A percentile compares a stretch with the other conserved stretches of the same genome.
Evolutionary conservation across 1,140 invertebrate genomes (phyloP).

Genomic region (Microplitis demolitor): DNA sequence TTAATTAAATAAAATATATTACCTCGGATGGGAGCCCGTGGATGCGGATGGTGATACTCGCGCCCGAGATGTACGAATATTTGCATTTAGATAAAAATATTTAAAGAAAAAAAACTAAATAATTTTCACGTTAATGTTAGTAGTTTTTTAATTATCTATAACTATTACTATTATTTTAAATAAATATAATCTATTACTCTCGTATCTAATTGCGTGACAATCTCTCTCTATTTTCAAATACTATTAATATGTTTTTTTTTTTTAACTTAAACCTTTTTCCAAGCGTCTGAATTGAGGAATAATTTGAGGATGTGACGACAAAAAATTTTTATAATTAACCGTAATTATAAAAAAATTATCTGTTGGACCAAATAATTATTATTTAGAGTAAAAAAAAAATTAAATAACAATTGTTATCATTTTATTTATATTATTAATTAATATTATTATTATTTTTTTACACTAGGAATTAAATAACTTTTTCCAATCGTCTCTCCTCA

Average conservation of each 20-base stretch:
- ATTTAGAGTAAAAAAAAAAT: background rate
- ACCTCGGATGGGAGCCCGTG: background rate
- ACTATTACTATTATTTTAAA: conserved; percentile 9
- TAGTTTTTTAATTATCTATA: conserved; percentile 4
- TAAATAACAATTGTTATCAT: conserved; percentile 10
- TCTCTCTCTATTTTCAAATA: background rate
- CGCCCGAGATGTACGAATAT: conserved; percentile 4
- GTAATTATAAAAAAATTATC: conserved; percentile 1
- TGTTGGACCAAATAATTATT: background rate
- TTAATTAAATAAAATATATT: conserved; percentile 5
- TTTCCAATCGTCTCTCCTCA: background rate
- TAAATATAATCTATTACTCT: background rate
- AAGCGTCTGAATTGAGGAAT: background rate
- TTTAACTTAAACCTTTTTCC: too few species aligned
- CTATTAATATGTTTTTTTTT: too few species aligned
- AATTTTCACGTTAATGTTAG: background rate
- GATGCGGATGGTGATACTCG: conserved; percentile 7
- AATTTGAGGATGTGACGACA: background rate
- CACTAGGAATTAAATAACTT: conserved; percentile 16
- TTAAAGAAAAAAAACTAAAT: background rate
- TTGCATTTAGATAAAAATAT: conserved; percentile 9
- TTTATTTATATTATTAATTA: background rate
- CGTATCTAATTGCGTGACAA: background rate
- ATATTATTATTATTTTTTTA: conserved; percentile 10
- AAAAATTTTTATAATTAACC: background rate